Conservation (phyloP, 2,797 vertebrate genomes). For the Myotis daubentonii region DNA sequence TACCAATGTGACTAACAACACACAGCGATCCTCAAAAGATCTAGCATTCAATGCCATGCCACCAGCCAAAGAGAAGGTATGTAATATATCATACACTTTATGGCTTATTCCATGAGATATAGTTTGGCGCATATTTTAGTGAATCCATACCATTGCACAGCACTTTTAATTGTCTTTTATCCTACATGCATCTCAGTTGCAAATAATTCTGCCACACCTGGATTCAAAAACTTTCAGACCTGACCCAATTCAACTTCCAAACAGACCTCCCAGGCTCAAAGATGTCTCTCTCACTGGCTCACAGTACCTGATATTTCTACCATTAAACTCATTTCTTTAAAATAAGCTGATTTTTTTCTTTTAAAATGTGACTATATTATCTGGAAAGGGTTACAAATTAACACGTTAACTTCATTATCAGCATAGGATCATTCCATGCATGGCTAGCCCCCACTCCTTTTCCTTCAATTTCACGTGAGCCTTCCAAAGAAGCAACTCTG, state of each 20-base stretch:
- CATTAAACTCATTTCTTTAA: neutral
- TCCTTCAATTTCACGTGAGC: neutral
- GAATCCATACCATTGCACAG: neutral
- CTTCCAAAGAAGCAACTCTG: neutral
- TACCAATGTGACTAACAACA: neutral
- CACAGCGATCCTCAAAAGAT: neutral
- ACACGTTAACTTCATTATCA: neutral
- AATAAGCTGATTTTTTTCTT: neutral
- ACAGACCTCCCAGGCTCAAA: neutral
- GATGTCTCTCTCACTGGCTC: neutral
- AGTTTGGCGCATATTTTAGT: neutral
- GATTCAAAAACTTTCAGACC: neutral
- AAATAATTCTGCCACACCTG: neutral
- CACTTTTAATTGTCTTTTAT: neutral
- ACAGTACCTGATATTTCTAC: neutral
- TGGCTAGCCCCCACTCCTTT: neutral
- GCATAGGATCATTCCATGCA: neutral
- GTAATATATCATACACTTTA: neutral
- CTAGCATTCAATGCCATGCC: neutral
- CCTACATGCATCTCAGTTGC: neutral
- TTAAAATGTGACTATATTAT: neutral
- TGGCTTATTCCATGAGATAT: neutral
- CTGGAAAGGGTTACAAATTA: neutral
- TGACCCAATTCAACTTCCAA: neutral
- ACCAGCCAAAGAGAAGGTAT: neutral